Conservation (phyloP, 2,113 vertebrate genomes). For the Addax nasomaculatus region DNA sequence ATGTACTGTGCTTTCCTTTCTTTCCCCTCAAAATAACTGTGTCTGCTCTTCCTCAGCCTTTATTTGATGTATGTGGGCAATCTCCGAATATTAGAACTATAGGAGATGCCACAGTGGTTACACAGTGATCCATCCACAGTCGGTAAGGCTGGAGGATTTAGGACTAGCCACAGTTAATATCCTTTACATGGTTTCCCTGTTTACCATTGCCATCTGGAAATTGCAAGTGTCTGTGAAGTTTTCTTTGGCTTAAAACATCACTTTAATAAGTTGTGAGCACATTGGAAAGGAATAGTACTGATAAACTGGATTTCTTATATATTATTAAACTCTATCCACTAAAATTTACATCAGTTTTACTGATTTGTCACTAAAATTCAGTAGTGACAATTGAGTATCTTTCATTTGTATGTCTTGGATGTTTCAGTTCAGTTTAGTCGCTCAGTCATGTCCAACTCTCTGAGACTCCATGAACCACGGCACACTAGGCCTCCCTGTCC, state of each 20-base stretch:
- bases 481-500: no score
- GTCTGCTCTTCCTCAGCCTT: background rate
- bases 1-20: background rate
- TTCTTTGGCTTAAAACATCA: background rate
- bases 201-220: background rate
- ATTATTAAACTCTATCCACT: background rate
- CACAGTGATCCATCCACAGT: background rate
- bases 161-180: background rate
- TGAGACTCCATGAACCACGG: no score
- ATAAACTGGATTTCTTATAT: background rate
- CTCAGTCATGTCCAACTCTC: no score
- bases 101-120: background rate
- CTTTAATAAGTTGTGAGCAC: background rate
- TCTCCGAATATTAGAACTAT: background rate
- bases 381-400: background rate
- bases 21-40: background rate
- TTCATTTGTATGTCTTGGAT: background rate
- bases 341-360: background rate
- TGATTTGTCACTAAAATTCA: background rate
- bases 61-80: background rate
- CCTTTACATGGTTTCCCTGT: background rate
- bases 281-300: background rate
- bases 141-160: no score
- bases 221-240: background rate
- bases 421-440: no score